A percentile compares a stretch with the other conserved stretches of the same genome.
Evolutionary conservation across 2,888 invertebrate genomes (phyloP).

Genomic region (Chrysolina haemoptera): DNA sequence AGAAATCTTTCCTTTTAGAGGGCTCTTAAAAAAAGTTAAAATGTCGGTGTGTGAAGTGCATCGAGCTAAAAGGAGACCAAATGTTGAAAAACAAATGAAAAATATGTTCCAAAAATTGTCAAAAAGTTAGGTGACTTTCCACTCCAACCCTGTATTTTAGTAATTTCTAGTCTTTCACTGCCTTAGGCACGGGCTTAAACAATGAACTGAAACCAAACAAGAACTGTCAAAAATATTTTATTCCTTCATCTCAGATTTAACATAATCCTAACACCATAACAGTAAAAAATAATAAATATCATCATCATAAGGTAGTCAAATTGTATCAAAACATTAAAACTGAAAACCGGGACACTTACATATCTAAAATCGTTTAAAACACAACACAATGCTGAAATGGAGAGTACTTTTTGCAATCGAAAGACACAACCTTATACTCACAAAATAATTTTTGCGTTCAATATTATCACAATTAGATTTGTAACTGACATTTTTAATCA

Average conservation of each 20-base stretch:
- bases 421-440: conserved; percentile 1
- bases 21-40: no score
- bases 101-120: no score
- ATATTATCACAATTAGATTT: conserved; percentile 9
- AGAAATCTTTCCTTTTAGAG: no score
- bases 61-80: no score
- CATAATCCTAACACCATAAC: conserved; percentile 41
- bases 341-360: not conserved
- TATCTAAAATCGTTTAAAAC: conserved; percentile 2
- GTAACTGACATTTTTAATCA: not conserved
- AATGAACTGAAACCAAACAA: not conserved
- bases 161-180: no score
- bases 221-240: conserved; percentile 31
- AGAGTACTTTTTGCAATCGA: not conserved
- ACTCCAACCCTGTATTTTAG: no score
- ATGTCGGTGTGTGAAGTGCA: no score
- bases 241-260: conserved; percentile 31
- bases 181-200: no score
- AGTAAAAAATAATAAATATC: conserved; percentile 42
- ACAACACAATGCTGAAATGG: not conserved
- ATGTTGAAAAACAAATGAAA: no score
- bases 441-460: not conserved
- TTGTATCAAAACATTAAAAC: conserved; percentile 11
- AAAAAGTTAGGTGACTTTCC: no score
- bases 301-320: conserved; percentile 23